Base-by-base conservation (phyloP, 1,140 invertebrate species). In the Teleogryllus occipitalis region DNA sequence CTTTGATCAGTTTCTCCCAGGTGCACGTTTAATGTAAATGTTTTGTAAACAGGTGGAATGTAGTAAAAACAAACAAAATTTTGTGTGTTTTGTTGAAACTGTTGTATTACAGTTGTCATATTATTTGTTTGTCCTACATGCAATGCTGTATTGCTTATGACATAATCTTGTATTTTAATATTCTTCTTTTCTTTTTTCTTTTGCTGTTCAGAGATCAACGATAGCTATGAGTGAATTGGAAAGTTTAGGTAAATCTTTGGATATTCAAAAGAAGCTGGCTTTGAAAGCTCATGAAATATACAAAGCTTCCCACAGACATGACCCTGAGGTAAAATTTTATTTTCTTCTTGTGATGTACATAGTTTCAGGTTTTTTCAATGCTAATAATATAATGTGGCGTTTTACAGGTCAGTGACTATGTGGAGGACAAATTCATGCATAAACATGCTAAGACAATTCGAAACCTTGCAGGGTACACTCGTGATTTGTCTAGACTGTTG, bases 401-500 rank as follows among this genome's bases (percentile, higher is more conserved):
- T 65, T 65, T 65, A 3, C 82, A 90, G 89, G 86, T 94, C 81
- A 89, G 90, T 65, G 91, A 92, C 82, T 94, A 90, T 82, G 82
- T 95, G 0, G 93, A 95, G 82, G 92, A 94, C 81, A 88, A 93
- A 81, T 94, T 94, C 85, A 87, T 93, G 80, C 88, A 91, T 83
- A 83, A 91, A 78, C 92, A 94, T 49, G 86, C 91, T 0, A 88
- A 92, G 18, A 88, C 82, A 15, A 89, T 95, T 80, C 89, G 93
- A 80, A 86, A 88, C 48, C 84, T 95, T 2, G 89, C 93, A 65
- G 94, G 94, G 10, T 89, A 94, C 85, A 89, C 90, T 78, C 89
- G 88, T 27, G 93, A 95, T 85, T 86, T 95, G 81, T 91, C 91
- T 82, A 88, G 89, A 74, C 86, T 95, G 81, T 87, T 93, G 54